Conservation (phyloP, 2,888 invertebrate species). For the Orchestes rusci region DNA sequence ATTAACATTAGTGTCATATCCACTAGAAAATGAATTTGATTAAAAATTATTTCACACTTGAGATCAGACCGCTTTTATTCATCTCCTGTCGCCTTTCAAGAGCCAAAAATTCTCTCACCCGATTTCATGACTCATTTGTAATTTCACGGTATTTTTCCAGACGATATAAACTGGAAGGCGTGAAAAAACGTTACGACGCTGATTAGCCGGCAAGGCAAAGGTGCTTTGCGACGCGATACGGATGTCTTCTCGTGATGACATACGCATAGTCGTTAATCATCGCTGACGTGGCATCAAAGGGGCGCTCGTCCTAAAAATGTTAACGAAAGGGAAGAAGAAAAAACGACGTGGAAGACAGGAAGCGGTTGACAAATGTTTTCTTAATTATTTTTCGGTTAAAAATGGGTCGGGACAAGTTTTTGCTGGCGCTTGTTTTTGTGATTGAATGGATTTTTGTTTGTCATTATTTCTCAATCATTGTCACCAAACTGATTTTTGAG, state of each 20-base stretch:
- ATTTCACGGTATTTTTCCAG: slow-evolving; percentile 21
- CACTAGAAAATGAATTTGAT: too few species aligned
- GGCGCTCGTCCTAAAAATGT: slow-evolving; percentile 43
- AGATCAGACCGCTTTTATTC: too few species aligned
- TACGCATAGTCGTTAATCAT: slow-evolving; percentile 42
- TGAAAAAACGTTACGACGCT: slow-evolving; percentile 14
- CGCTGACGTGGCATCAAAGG: slow-evolving; percentile 42
- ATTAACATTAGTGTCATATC: too few species aligned
- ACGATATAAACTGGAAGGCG: slow-evolving; percentile 9
- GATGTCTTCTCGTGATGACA: slow-evolving; percentile 42
- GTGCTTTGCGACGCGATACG: slow-evolving; percentile 28
- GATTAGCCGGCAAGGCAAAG: slow-evolving; percentile 17
- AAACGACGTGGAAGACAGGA: slow-evolving; percentile 34
- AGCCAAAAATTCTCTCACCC: slow-evolving; percentile 1
- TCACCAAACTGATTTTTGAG: too few species aligned
- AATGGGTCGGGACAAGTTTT: slow-evolving; percentile 13
- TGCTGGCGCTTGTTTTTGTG: not conserved
- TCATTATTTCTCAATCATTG: too few species aligned
- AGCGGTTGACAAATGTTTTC: slow-evolving; percentile 43
- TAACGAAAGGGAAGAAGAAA: slow-evolving; percentile 36
- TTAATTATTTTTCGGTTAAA: slow-evolving; percentile 42
- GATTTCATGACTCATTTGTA: slow-evolving; percentile 15
- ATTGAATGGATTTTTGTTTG: too few species aligned
- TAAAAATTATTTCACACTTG: too few species aligned
- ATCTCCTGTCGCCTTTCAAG: not conserved